A percentile compares a stretch with the other conserved stretches of the same genome.
phyloP scores from a whole-genome alignment of 2,888 invertebrate genomes.

The Barypeithes pellucidus region DNA sequence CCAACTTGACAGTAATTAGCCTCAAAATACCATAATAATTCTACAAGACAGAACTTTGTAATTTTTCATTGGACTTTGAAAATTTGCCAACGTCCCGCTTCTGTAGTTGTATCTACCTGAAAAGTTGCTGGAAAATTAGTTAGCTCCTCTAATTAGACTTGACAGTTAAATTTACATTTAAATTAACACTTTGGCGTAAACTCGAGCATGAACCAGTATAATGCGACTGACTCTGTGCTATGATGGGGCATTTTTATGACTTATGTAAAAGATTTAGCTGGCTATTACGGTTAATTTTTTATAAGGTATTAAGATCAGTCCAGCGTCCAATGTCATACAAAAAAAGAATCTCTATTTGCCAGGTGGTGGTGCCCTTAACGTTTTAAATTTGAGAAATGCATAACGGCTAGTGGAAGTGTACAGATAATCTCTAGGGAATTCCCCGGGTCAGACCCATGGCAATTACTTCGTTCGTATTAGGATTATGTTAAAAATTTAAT shows the following conservation, averaged over 20 bases:
- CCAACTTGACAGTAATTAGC: slow-evolving; percentile 15
- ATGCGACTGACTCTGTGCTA: slow-evolving; percentile 18
- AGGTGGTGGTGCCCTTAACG: no score
- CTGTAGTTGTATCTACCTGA: slow-evolving; percentile 34
- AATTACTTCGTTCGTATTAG: no score
- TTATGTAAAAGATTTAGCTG: slow-evolving; percentile 7
- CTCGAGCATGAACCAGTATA: slow-evolving; percentile 35
- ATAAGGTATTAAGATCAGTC: background rate
- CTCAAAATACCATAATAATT: slow-evolving; percentile 3
- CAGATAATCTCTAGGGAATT: no score
- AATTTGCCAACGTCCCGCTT: slow-evolving; percentile 34
- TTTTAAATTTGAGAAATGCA: no score
- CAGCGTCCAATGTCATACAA: background rate
- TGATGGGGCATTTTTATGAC: slow-evolving; percentile 8
- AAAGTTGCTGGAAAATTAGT: slow-evolving; percentile 44
- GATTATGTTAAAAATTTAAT: no score
- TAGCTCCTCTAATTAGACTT: slow-evolving; percentile 42
- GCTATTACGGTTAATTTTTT: background rate
- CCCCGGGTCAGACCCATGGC: no score
- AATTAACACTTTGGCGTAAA: slow-evolving; percentile 44
- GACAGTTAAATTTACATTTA: slow-evolving; percentile 49
- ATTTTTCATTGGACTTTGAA: slow-evolving; percentile 38
- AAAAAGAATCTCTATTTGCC: no score
- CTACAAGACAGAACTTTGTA: slow-evolving; percentile 19
- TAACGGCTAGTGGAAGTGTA: no score